Percentiles rank a stretch among this genome's conserved stretches.
Conservation (phyloP, 2,888 invertebrate species). For the Eupithecia inturbata region DNA sequence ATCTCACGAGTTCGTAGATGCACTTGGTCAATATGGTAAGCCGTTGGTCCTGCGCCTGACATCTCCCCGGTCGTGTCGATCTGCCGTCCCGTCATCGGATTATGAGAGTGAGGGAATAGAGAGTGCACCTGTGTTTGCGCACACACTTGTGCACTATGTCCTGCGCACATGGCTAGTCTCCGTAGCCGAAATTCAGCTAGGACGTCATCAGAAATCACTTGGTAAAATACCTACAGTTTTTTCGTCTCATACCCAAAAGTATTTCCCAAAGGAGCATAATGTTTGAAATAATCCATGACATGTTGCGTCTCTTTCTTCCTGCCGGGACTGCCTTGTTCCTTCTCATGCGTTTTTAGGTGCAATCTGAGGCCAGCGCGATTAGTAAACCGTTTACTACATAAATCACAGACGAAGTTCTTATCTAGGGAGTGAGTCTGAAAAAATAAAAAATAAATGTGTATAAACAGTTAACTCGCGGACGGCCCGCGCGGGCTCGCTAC, state of each 20-base stretch:
- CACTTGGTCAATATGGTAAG: no score
- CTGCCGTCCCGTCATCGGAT: no score
- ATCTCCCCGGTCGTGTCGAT: no score
- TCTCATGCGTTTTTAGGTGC: conserved; percentile 39
- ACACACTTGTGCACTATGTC: no score
- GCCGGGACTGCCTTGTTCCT: conserved; percentile 61
- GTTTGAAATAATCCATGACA: conserved; percentile 35
- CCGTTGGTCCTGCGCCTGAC: no score
- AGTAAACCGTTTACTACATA: conserved; percentile 73
- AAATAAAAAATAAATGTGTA: neutral
- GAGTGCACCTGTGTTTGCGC: no score
- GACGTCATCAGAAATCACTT: neutral
- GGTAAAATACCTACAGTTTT: neutral
- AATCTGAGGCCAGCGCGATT: conserved; percentile 78
- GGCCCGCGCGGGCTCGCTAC: no score
- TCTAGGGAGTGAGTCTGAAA: conserved; percentile 74
- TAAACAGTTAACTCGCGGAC: no score
- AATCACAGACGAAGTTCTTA: conserved; percentile 65
- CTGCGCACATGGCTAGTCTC: no score
- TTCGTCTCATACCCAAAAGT: neutral
- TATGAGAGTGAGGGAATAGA: no score
- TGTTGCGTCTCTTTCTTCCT: conserved; percentile 35
- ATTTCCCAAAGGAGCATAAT: conserved; percentile 18
- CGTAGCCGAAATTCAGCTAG: no score
- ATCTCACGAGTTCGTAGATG: conserved; percentile 38